Base-by-base conservation (phyloP, 2,888 invertebrate species). In the Athalia circularis region DNA sequence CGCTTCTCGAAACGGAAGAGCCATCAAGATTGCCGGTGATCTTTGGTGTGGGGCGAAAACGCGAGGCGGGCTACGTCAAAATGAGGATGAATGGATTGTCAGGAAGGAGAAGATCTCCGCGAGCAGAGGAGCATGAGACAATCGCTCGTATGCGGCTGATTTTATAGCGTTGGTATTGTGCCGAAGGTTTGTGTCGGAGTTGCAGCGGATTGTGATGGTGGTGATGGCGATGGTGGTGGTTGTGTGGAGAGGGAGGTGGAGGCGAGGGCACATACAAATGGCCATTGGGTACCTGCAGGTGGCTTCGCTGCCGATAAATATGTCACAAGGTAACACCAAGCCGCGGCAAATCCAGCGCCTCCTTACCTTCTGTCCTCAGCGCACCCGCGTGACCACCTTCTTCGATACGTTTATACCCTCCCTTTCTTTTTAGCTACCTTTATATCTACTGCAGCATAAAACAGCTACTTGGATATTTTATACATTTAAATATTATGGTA, bases 401-500 rank as follows among this genome's bases (percentile, higher is more conserved):
- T 29, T 29, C 29, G 29, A 29, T 29, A 29, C 29, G 29, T 2
- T 29, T 29, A 29, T 29, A 29, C 29, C 29, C 78, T 79, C 79
- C 78, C 67, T 47, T 68, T 78, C 70, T 47, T 11, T 65, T 47
- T 67, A 64, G 65, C 76, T 61, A n/a, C 52, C 65, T 78, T 54
- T 13, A 78, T 50, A 54, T 57, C 70, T 74, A 65, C 65, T 13
- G 9, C 47, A n/a, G 13, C 7, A 4, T 13, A 47, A n/a, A 48
- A 13, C 62, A 50, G 61, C 75, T 64, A 62, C 75, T 75, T 52
- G 75, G 75, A 75, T 81, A 83, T 84, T 84, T 86, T 85, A 85
- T 84, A 84, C 88, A 89, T 89, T 89, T 87, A 86, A 89, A 89
- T 89, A 89, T 89, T 89, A 89, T 90, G 89, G 87, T 88, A 89